Evolutionary conservation across 2,888 invertebrate species (phyloP), one percentile per base, ranked within the genome.

Genomic region (Polydrusus pterygomalis): DNA sequence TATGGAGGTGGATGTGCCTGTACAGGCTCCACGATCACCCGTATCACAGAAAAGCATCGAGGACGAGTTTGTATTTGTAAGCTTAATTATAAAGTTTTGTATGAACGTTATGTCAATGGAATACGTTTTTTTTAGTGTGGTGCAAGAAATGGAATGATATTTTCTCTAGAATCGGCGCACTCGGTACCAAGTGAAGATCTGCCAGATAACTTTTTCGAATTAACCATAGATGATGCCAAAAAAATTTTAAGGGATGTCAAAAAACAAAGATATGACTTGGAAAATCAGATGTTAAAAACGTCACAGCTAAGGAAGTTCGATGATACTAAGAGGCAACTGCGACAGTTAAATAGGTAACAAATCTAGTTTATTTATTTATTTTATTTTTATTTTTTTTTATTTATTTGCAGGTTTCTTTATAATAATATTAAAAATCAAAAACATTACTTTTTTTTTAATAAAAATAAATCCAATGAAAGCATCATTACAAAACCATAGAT

Each of bases 171-270:
- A 83, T 88, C 89, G n/a, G 89, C 91, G 34, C 91, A 91, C 83
- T 90, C 91, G 45, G 89, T 91, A 73, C 90, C 90, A 38, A 90
- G 92, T 79, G 93, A 94, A 65, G 95, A 96, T 71, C 87, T 94
- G 45, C 93, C 95, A 0, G 97, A 97, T 87, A 94, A 95, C 64
- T 98, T 97, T 87, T 98, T 95, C 86, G 95, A 97, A 78, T 87
- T 97, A 51, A 95, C 95, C 0, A 90, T 95, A 54, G 91, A 93
- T 73, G 98, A 98, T 89, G 92, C 96, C 0, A 92, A 92, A 82
- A 90, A 90, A 84, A 89, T 97, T 73, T 90, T 95, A 71, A 89
- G 91, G 68, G 96, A 96, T 83, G 89, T 95, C 40, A 93, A 93
- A 83, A 91, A 91, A 82, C 89, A 89, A 49, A 87, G 93, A 3